Base-by-base conservation (phyloP, 2,797 vertebrate species). In the Hippocampus kuda region DNA sequence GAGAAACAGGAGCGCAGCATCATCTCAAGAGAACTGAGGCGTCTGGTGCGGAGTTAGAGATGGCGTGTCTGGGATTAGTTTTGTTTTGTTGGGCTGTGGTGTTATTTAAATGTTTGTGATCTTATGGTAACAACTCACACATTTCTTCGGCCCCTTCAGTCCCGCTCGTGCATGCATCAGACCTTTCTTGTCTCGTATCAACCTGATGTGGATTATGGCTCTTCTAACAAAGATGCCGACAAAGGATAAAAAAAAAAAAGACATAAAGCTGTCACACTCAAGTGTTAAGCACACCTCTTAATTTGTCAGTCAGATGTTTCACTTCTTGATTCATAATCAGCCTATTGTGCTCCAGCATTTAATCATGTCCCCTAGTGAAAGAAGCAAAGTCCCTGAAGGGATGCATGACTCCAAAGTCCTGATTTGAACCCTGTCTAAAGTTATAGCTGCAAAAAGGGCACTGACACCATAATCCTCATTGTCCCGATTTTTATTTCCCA, bases 61-160 rank as follows among this genome's bases (percentile, higher is more conserved):
- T 81, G 69, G 74, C 20, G 59, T 67, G 70, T 73, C 70, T 81
- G 79, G 81, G 76, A 81, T 84, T 77, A 68, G 68, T 85, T 79
- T 76, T 64, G 66, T 72, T 78, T 73, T 69, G 38, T 68, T 30
- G 68, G 71, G 75, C 79, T 71, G 60, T 69, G 68, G 46, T 81
- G 74, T 84, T 88, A 82, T 84, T 88, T 83, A 79, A 72, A 77
- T 77, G 68, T 82, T 77, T 73, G 48, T 68, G 63, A 70, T 68
- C 57, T 61, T 59, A 24, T 61, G 48, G 38, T 68, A 65, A 68
- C 63, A 65, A 46, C 63, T 65, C 42, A 48, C 63, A 65, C 63
- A 15, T 65, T 65, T 48, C 22, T 48, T 13, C 26, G 61, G n/a
- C 42, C n/a, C 1, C 15, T 4, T 46, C 16, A 4, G 18, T 62